Conservation (phyloP, 2,113 vertebrate genomes). For the Ctenodactylus gundi region DNA sequence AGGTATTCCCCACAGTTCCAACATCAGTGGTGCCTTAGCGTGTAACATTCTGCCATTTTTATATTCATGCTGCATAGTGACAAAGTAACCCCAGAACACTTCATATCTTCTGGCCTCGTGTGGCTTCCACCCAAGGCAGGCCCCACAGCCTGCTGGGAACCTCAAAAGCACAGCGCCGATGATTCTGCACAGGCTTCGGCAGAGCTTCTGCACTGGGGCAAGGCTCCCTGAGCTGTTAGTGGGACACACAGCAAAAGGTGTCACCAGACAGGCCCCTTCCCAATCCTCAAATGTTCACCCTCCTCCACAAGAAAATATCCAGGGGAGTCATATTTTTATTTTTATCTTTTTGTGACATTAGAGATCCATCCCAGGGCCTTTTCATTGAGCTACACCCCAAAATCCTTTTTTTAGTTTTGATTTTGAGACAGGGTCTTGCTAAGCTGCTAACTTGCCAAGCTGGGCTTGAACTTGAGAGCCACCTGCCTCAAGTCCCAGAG, state of each 20-base stretch:
- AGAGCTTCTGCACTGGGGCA: not conserved
- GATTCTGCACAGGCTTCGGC: not conserved
- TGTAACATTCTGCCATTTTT: not conserved
- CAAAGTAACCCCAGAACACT: not conserved
- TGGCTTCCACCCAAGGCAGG: not conserved
- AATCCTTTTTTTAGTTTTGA: too few relatives aligned
- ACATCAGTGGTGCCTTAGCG: not conserved
- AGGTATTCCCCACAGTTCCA: not conserved
- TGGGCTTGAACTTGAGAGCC: too few relatives aligned
- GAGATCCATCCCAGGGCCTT: too few relatives aligned
- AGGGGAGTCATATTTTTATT: not conserved
- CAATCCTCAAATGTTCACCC: not conserved
- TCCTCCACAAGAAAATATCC: not conserved
- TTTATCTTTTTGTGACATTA: not conserved
- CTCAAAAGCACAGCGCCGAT: rapidly evolving
- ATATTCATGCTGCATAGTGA: not conserved
- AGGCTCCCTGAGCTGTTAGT: too few relatives aligned
- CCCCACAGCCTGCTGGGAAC: rapidly evolving
- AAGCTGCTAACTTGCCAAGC: too few relatives aligned
- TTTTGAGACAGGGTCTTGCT: too few relatives aligned
- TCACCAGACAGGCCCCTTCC: too few relatives aligned
- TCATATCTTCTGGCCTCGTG: not conserved
- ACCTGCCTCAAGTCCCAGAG: too few relatives aligned
- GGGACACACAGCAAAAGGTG: not conserved
- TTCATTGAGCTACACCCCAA: too few relatives aligned